Evolutionary conservation across 2,797 vertebrate species (phyloP).

Genomic region (Sarcophilus harrisii): DNA sequence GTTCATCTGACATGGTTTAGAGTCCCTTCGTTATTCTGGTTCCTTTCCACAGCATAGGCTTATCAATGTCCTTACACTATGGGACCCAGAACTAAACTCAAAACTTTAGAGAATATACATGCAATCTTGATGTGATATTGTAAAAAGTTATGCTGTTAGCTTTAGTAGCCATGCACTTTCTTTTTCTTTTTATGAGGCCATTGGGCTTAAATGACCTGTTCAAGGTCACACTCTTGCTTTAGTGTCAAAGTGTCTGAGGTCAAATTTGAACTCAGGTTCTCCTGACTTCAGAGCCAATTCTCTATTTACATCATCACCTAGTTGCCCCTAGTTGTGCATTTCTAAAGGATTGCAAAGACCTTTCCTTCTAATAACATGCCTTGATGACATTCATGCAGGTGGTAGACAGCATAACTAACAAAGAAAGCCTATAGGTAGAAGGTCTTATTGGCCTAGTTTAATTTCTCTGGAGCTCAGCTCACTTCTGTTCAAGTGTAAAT

Average conservation of each 20-base stretch:
- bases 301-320: too few species aligned
- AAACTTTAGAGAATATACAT: not conserved
- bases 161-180: too few species aligned
- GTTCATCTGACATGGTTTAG: not conserved
- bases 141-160: not conserved
- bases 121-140: not conserved
- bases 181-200: too few species aligned
- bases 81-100: not conserved
- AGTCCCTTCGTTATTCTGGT: not conserved
- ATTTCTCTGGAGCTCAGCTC: conserved; percentile 76
- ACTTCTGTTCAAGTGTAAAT: conserved; percentile 84
- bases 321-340: conserved; percentile 33
- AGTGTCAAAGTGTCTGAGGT: too few species aligned
- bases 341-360: conserved; percentile 43
- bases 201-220: too few species aligned
- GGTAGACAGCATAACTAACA: conserved; percentile 55
- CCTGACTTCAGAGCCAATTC: too few species aligned
- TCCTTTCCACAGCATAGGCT: conserved; percentile 1
- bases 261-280: too few species aligned
- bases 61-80: not conserved
- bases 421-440: conserved; percentile 47
- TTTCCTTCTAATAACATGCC: conserved; percentile 42
- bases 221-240: too few species aligned
- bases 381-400: conserved; percentile 34
- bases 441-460: conserved; percentile 78